Conservation (phyloP, 2,113 vertebrate genomes). For the Atherinomorus stipes region DNA sequence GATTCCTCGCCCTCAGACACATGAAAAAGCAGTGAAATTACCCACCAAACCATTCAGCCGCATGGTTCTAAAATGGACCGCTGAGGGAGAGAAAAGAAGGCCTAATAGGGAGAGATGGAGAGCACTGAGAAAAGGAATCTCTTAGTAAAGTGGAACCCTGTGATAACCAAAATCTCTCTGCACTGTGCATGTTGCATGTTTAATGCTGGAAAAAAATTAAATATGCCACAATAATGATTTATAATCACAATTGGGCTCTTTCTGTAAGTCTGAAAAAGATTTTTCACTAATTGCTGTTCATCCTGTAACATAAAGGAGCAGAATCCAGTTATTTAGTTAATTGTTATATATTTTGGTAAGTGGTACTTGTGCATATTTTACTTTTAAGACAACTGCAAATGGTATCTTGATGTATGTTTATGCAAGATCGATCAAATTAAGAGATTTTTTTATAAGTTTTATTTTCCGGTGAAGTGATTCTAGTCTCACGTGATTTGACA, state of each 20-base stretch:
- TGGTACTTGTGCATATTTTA: not conserved
- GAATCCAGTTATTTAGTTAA: not conserved
- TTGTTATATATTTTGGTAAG: not conserved
- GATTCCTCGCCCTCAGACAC: slow-evolving; percentile 78
- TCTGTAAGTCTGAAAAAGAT: slow-evolving; percentile 23
- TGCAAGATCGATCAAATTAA: no score
- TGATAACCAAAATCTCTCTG: slow-evolving; percentile 64
- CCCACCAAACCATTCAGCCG: slow-evolving; percentile 73
- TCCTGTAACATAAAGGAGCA: not conserved
- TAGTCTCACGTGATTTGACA: no score
- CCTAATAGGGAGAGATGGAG: slow-evolving; percentile 51
- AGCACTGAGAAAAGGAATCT: slow-evolving; percentile 58
- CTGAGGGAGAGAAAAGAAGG: slow-evolving; percentile 62
- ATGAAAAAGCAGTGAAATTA: slow-evolving; percentile 84
- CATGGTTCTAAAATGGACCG: slow-evolving; percentile 76
- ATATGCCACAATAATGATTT: slow-evolving; percentile 60
- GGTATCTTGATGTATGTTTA: no score
- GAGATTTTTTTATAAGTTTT: no score
- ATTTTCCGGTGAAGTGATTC: no score
- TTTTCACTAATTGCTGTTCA: slow-evolving; percentile 23
- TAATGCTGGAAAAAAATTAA: slow-evolving; percentile 35
- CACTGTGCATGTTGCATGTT: slow-evolving; percentile 11
- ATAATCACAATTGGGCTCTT: slow-evolving; percentile 38
- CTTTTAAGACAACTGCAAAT: no score
- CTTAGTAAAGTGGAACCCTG: slow-evolving; percentile 75